Base-by-base conservation (phyloP, 2,888 invertebrate species). In the Petrophora chlorosata region DNA sequence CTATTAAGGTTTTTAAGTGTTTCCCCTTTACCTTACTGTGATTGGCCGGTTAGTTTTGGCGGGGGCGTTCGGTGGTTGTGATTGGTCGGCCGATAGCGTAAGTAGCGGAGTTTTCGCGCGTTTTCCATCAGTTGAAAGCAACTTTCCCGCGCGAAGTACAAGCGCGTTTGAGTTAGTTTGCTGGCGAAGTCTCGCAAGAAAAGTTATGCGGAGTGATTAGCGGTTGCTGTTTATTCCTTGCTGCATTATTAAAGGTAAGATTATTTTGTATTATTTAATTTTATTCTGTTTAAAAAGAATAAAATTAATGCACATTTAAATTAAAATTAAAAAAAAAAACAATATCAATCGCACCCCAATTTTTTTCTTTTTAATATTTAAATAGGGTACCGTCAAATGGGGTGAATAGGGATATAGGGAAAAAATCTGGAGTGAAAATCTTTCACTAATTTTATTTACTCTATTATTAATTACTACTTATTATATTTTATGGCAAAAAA, bases 1-100 rank as follows among this genome's bases (percentile, higher is more conserved):
- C 79, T 82, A 81, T 86, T 87, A 85, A 87, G 86, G 71, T 81
- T 81, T 83, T 82, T 70, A 77, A 87, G 84, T 83, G 80, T 74
- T 66, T 81, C 73, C 67, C 79, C 79, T 80, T 74, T 74, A 54
- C 79, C 79, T 74, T 74, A 54, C 42, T 56, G 63, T 51, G 72
- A 87, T 88, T 89, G 87, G 89, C 51, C 17, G 56, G 49, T 14
- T 19, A 26, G 25, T 56, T 59, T 61, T 59, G 53, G 77, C 74
- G 84, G 81, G 83, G 85, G 86, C 82, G 85, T 81, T 56, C 70
- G 70, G 40, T 36, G 54, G 48, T 58, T 54, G 61, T 65, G 70
- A 88, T 88, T 89, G 89, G 89, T 53, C 57, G 68, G 44, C 40
- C 5, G 36, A 34, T 36, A 45, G 58, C 76, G 85, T 89, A 89